phyloP scores from a whole-genome alignment of 2,888 invertebrate genomes.

The Pheosia gnoma region DNA sequence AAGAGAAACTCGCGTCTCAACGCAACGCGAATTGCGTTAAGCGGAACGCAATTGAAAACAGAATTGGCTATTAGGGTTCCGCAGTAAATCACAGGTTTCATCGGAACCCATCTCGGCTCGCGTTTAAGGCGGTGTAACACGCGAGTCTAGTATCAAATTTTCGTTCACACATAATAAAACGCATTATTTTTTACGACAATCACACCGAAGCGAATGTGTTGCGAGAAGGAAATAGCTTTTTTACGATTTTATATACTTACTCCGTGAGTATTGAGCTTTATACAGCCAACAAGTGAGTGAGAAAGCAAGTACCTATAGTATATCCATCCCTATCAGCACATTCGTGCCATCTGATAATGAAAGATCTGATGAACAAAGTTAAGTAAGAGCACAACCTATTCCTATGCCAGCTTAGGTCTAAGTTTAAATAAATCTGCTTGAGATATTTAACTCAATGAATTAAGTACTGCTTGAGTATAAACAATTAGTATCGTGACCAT shows the following conservation, averaged over 20 bases:
- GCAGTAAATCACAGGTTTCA: constrained; percentile 59
- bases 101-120: constrained; percentile 51
- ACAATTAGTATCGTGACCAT: no score
- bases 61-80: constrained; percentile 63
- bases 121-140: constrained; percentile 56
- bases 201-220: constrained; percentile 48
- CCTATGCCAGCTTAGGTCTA: no score
- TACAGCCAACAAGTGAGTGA: no score
- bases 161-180: constrained; percentile 78
- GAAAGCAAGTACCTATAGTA: no score
- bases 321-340: no score
- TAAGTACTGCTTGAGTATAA: no score
- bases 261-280: no score
- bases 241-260: neutral
- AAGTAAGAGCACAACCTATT: no score
- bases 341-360: no score
- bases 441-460: no score
- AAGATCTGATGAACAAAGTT: no score
- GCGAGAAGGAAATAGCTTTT: neutral
- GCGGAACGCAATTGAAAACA: constrained; percentile 52
- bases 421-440: no score
- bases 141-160: constrained; percentile 71
- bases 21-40: constrained; percentile 21
- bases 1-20: neutral
- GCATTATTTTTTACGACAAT: constrained; percentile 53